Conservation (phyloP, 2,113 vertebrate genomes). For the Rousettus leschenaultii region DNA sequence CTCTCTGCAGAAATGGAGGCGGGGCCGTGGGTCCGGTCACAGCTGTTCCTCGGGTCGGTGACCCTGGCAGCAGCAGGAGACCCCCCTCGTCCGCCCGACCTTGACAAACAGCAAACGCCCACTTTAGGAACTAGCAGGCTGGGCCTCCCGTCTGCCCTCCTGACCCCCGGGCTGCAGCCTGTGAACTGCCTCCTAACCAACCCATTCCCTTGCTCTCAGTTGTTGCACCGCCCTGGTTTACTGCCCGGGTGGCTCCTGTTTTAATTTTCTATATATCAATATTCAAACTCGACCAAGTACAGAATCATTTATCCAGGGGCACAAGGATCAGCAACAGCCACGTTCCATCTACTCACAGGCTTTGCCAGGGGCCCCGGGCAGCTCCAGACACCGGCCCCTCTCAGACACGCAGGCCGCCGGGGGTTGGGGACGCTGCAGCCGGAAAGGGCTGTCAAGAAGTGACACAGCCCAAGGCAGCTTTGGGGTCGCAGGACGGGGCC, state of each 20-base stretch:
- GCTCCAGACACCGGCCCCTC: not conserved
- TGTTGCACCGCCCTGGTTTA: not conserved
- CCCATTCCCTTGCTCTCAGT: not conserved
- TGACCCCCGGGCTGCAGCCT: slow-evolving; percentile 19
- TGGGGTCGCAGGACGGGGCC: too few species aligned
- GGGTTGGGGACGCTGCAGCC: too few species aligned
- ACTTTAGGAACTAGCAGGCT: slow-evolving; percentile 24
- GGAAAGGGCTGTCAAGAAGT: too few species aligned
- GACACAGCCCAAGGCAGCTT: too few species aligned
- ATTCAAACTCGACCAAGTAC: slow-evolving; percentile 67
- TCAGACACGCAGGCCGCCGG: too few species aligned
- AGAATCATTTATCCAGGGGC: slow-evolving; percentile 62
- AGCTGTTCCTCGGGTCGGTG: not conserved
- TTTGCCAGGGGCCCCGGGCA: slow-evolving; percentile 44
- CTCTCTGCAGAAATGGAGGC: not conserved
- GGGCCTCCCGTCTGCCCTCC: slow-evolving; percentile 12
- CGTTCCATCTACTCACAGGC: slow-evolving; percentile 50
- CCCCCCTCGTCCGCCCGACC: not conserved
- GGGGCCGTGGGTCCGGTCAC: not conserved
- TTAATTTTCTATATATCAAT: slow-evolving; percentile 73
- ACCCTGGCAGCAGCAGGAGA: not conserved
- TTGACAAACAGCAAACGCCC: slow-evolving; percentile 50
- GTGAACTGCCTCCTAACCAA: slow-evolving; percentile 40
- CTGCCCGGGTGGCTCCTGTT: slow-evolving; percentile 46
- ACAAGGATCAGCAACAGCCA: slow-evolving; percentile 64